Conservation (phyloP, 2,888 invertebrate genomes). For the Platerodrilus igneus region DNA sequence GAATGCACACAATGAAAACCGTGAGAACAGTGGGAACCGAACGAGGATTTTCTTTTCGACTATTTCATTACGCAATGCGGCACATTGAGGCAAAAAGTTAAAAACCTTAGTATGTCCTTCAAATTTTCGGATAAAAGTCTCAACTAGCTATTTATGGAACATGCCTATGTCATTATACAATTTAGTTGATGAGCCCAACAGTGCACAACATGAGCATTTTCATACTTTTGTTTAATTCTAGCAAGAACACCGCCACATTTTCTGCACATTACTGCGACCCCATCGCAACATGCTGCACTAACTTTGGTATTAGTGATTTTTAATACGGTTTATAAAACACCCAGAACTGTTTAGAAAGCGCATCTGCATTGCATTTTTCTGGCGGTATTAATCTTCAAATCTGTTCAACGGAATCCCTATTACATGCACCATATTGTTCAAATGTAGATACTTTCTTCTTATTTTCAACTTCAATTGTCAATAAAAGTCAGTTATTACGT, state of each 20-base stretch:
- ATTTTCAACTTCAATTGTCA: too few species aligned
- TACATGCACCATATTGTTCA: conserved; percentile 22
- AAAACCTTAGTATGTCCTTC: too few species aligned
- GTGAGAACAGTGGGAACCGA: too few species aligned
- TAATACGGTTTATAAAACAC: conserved; percentile 19
- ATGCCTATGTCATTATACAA: conserved; percentile 15
- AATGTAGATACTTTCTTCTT: too few species aligned
- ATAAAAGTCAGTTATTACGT: too few species aligned
- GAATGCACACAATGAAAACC: too few species aligned
- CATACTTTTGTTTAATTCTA: conserved; percentile 17
- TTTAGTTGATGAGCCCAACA: conserved; percentile 28
- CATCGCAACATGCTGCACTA: conserved; percentile 31
- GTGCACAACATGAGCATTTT: conserved; percentile 22
- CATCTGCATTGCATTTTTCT: conserved; percentile 17
- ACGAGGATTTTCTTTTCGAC: too few species aligned
- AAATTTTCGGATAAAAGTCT: too few species aligned
- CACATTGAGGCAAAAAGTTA: too few species aligned
- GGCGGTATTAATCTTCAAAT: conserved; percentile 30
- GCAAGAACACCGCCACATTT: conserved; percentile 26
- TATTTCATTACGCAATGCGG: too few species aligned
- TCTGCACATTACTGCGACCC: conserved; percentile 21
- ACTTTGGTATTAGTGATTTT: too few species aligned
- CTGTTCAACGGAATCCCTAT: conserved; percentile 28
- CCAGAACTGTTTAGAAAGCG: conserved; percentile 23
- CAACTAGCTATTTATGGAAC: conserved; percentile 4